phyloP scores from a whole-genome alignment of 1,140 invertebrate species.

The Hydropsyche tenuis region DNA sequence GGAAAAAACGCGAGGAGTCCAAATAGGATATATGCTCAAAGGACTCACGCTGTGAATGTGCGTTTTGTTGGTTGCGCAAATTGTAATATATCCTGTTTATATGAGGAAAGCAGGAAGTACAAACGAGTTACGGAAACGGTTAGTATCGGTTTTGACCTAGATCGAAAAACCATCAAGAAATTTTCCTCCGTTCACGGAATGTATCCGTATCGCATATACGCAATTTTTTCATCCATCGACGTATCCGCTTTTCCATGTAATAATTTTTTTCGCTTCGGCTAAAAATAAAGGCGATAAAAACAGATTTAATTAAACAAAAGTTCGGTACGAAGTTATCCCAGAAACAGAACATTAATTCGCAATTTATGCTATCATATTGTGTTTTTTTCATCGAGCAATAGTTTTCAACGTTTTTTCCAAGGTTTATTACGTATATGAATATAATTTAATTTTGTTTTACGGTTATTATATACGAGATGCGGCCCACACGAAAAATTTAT shows the following conservation, averaged over 20 bases:
- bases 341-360: background rate
- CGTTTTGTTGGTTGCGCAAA: background rate
- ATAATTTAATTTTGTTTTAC: too few species aligned
- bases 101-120: slow-evolving; percentile 16
- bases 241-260: slow-evolving; percentile 4
- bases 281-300: slow-evolving; percentile 3
- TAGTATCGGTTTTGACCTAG: slow-evolving; percentile 22
- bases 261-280: background rate
- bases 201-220: slow-evolving; percentile 6
- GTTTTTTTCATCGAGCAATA: too few species aligned
- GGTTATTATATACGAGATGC: too few species aligned
- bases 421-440: too few species aligned
- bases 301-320: slow-evolving; percentile 15
- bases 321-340: background rate
- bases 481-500: too few species aligned
- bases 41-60: too few species aligned
- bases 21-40: too few species aligned
- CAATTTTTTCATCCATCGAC: background rate
- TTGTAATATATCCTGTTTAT: slow-evolving; percentile 20
- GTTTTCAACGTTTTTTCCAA: too few species aligned
- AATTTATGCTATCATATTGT: too few species aligned
- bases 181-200: slow-evolving; percentile 21
- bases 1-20: too few species aligned
- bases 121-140: slow-evolving; percentile 24
- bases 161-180: slow-evolving; percentile 27